Evolutionary conservation across 37 sponge, comb jelly and placozoan genomes (phyloP).

Genomic region (Hexactinellida sp.): DNA sequence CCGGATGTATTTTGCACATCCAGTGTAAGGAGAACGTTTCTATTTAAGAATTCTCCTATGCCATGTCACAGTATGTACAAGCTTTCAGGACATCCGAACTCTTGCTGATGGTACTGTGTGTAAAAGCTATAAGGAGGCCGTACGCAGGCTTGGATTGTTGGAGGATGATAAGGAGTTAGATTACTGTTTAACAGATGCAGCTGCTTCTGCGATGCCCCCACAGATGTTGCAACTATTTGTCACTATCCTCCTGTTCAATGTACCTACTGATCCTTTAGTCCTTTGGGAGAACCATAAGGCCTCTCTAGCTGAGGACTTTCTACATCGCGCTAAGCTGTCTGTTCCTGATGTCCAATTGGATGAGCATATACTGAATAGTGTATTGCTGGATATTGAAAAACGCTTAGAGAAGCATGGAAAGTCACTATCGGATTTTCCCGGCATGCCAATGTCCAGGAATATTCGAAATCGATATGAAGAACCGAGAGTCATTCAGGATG

Average conservation of each 20-base stretch:
- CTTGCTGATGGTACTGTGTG: constrained; percentile 21
- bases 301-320: background rate
- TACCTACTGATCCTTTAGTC: too few species aligned
- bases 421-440: background rate
- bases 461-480: background rate
- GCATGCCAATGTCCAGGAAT: background rate
- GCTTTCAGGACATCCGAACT: background rate
- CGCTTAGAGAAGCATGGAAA: background rate
- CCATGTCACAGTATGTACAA: background rate
- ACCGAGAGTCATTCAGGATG: background rate
- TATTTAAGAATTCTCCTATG: background rate
- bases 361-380: background rate
- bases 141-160: constrained; percentile 15
- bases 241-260: too few species aligned
- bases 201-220: background rate
- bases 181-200: constrained; percentile 14
- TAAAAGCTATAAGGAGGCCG: constrained; percentile 4
- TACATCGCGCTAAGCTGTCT: too few species aligned
- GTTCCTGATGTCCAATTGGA: too few species aligned
- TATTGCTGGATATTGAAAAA: background rate
- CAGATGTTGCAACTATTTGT: too few species aligned
- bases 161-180: constrained; percentile 17
- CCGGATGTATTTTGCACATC: background rate
- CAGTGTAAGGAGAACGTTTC: background rate
- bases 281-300: background rate